These are phyloP conservation scores for Odontocerum albicorne DNA, from an alignment of 2,888 invertebrate species.

Conservation along the genomic window DNA sequence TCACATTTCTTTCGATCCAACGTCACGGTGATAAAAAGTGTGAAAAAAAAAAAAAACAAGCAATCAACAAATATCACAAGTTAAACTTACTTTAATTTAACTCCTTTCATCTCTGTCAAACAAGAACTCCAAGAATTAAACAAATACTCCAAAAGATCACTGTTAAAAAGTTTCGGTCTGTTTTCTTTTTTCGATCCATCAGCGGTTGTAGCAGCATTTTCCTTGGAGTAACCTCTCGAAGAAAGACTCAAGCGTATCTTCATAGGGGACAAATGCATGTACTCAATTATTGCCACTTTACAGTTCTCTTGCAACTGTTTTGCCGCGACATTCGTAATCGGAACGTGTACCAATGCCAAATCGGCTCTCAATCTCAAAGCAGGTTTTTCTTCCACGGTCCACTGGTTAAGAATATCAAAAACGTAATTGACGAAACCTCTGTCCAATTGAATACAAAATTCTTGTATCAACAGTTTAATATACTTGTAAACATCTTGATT, in stretches of 20 bases:
- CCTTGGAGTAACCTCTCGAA: conserved; percentile 46
- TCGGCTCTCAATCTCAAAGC: conserved; percentile 60
- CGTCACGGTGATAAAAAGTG: no score
- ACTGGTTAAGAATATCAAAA: conserved; percentile 62
- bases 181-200: conserved; percentile 50
- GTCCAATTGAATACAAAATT: conserved; percentile 70
- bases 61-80: no score
- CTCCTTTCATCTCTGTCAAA: conserved; percentile 65
- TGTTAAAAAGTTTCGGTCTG: conserved; percentile 56
- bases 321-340: conserved; percentile 53
- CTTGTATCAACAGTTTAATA: conserved; percentile 65
- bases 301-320: conserved; percentile 43
- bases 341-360: conserved; percentile 61
- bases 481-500: conserved; percentile 63
- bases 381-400: conserved; percentile 60
- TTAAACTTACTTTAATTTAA: conserved; percentile 58
- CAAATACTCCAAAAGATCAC: conserved; percentile 63
- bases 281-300: conserved; percentile 56
- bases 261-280: conserved; percentile 60
- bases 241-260: conserved; percentile 65
- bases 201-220: conserved; percentile 28
- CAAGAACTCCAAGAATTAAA: conserved; percentile 66
- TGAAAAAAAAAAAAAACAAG: no score
- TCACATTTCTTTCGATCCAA: no score
- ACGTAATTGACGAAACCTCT: conserved; percentile 66